phyloP scores from a whole-genome alignment of 1,140 invertebrate genomes.

The Conus ventricosus region DNA sequence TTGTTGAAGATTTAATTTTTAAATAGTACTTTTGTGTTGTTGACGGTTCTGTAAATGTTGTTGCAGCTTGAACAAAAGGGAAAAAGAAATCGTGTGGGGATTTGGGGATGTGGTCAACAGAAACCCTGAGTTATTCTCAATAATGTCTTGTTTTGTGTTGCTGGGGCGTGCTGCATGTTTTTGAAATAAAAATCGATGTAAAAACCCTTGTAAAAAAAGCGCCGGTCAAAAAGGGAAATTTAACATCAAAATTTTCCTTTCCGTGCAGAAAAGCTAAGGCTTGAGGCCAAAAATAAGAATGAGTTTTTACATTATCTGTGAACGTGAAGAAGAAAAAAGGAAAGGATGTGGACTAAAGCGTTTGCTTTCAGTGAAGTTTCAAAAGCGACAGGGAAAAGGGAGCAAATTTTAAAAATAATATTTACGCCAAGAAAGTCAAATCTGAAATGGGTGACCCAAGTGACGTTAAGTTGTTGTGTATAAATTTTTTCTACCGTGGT shows the following conservation, averaged over 20 bases:
- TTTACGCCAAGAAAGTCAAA: constrained; percentile 63
- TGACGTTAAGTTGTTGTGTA: constrained; percentile 67
- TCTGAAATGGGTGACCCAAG: constrained; percentile 64
- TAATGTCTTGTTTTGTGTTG: background rate
- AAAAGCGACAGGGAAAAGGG: constrained; percentile 63
- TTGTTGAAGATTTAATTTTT: background rate
- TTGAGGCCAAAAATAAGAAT: too few species aligned
- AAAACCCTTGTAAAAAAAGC: too few species aligned
- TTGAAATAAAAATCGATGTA: background rate
- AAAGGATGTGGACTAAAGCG: background rate
- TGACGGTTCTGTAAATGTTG: background rate
- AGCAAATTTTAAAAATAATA: constrained; percentile 59
- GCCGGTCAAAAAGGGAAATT: too few species aligned
- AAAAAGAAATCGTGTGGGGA: constrained; percentile 55
- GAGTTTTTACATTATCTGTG: background rate
- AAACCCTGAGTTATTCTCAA: constrained; percentile 56
- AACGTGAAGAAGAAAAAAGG: background rate
- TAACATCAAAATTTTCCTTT: too few species aligned
- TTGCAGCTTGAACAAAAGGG: constrained; percentile 61
- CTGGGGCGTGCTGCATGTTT: background rate
- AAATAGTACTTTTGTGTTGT: too few species aligned
- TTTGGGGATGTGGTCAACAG: constrained; percentile 63
- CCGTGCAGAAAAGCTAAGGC: too few species aligned
- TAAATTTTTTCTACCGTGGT: background rate
- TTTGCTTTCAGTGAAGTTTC: constrained; percentile 62